phyloP scores from a whole-genome alignment of 2,797 vertebrate genomes.

The Sarcophilus harrisii region DNA sequence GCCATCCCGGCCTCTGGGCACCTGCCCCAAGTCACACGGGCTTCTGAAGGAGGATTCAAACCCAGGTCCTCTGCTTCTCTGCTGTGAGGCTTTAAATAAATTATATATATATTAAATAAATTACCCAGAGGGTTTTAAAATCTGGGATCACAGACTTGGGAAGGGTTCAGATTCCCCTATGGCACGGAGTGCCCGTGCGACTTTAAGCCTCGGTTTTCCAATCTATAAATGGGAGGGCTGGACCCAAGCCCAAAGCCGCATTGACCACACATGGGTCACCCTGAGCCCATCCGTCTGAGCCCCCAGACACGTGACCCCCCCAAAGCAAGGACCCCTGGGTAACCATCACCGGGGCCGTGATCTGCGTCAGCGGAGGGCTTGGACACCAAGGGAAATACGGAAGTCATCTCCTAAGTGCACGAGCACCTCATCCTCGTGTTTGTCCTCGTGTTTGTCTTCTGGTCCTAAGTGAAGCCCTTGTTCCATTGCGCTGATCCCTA shows the following conservation, averaged over 20 bases:
- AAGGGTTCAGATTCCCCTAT: neutral
- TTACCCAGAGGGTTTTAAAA: neutral
- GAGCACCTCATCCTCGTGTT: neutral
- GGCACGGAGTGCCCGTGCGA: fast-evolving
- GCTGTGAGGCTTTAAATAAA: neutral
- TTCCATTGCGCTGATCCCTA: neutral
- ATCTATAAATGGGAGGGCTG: neutral
- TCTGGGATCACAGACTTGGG: neutral
- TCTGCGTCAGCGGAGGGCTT: neutral
- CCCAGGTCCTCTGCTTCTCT: neutral
- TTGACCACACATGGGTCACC: neutral
- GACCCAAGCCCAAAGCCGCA: neutral
- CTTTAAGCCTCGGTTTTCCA: neutral
- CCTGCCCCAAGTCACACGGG: neutral
- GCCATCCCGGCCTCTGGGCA: neutral
- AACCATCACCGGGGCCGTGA: too few species aligned
- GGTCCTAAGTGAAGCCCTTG: neutral
- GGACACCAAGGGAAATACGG: neutral
- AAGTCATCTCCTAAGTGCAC: neutral
- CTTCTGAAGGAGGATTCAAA: neutral
- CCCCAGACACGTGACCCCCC: neutral
- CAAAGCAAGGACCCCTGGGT: neutral
- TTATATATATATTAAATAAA: too few species aligned
- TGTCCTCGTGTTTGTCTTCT: neutral
- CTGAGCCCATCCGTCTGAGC: neutral